Base-by-base conservation (phyloP, 2,797 vertebrate species). In the Chromobotia macracanthus region DNA sequence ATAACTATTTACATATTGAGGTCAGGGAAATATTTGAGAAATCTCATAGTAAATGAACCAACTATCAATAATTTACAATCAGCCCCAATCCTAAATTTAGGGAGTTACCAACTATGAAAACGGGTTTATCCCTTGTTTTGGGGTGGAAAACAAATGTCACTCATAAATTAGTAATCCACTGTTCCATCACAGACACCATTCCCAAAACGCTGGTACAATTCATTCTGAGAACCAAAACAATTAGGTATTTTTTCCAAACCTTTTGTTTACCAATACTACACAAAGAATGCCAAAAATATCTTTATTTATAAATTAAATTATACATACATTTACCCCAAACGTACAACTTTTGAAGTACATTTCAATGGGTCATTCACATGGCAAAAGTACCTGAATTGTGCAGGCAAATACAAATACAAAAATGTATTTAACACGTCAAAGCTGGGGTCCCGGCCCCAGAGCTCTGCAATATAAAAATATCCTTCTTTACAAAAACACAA, bases 261-360 rank as follows among this genome's bases (percentile, higher is more conserved):
- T 81, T 41, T 55, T 63, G 76, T 82, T 72, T 70, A 92, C 94
- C 95, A 97, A 93, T 89, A 91, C 94, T 93, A 96, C 95, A 96
- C 95, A 94, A 95, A 91, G 92, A 90, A 94, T 97, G 96, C 95
- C 94, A 98, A 98, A 98, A 99, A 98, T 97, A 97, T 93, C 91
- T 97, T 99, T 98, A 98, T 99, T 96, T 95, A 97, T 97, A 98
- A 98, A 97, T 98, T 98, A 28, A 28, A 28, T 28, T 28, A 28
- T 28, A 28, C 28, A 98, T 91, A 84, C 83, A 80, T 91, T 90
- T 81, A 28, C 88, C 87, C 92, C 93, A 89, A 91, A 93, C 92
- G 92, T 83, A 84, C 63, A 63, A 28, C 28, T 72, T 83, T 81
- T 83, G 60, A 83, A 65, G 84, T 78, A 87, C 82, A 86, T 82